Base-by-base conservation (phyloP, 2,113 vertebrate genomes). In the Motacilla alba region DNA sequence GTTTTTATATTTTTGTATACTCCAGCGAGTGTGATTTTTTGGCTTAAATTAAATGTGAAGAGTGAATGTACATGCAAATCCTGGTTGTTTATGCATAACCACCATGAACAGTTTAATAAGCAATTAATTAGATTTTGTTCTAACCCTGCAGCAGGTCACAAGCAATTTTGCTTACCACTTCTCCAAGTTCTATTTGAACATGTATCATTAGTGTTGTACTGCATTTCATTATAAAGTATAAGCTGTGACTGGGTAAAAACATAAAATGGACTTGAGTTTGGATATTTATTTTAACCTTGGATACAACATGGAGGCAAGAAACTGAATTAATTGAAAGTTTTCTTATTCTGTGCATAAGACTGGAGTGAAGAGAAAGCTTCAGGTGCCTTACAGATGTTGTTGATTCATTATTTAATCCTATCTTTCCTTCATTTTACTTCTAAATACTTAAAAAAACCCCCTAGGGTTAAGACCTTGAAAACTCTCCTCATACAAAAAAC, bases 111-210 rank as follows among this genome's bases (percentile, higher is more conserved):
- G 5, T 90, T 84, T 82, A 85, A 72, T 58, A 82, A 78, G 69
- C 26, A 70, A 55, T 87, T 93, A 89, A 60, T 84, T 74, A 41
- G 46, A 74, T 94, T 89, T 96, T 70, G 7, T 41, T 84, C 28
- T 67, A 67, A 56, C 30, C 41, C 41, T 35, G 37, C 55, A 78
- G n/a, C 41, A 47, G 46, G 55, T 91, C 26, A 16, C 62, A 84
- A 35, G 20, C 35, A 19, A 2, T 79, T 64, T 70, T 75, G 30
- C 44, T 90, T 39, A 52, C 13, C 24, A 8, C 10, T 78, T 60
- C 39, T 72, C 23, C 2, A 6, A 47, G 33, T 55, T 30, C 53
- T 68, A 8, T 59, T 75, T 88, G 52, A 76, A 68, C 14, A 27
- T 27, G 7, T 64, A 16, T 31, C 23, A 24, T 75, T 88, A 39